Evolutionary conservation across 1,140 invertebrate species (phyloP).

Genomic region (Drosophila saltans): DNA sequence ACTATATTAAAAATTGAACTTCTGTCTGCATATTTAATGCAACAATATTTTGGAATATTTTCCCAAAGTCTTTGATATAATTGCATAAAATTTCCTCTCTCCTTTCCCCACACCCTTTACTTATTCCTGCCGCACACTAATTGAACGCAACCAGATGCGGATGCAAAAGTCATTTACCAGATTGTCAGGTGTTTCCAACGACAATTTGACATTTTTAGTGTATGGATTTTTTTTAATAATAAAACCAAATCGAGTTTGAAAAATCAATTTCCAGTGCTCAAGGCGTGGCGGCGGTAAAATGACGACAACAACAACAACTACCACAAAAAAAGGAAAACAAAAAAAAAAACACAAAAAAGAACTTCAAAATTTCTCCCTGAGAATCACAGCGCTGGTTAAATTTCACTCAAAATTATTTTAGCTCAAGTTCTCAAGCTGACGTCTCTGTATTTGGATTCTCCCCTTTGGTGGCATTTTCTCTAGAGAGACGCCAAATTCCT

Average conservation of each 20-base stretch:
- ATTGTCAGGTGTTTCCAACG: slow-evolving; percentile 64
- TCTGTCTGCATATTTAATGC: no score
- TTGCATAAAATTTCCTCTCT: background rate
- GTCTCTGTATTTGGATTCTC: slow-evolving; percentile 21
- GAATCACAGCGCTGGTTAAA: background rate
- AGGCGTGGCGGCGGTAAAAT: slow-evolving; percentile 23
- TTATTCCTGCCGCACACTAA: slow-evolving; percentile 35
- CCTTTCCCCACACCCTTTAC: background rate
- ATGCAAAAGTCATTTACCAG: slow-evolving; percentile 29
- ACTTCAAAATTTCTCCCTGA: slow-evolving; percentile 9
- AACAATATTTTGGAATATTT: background rate
- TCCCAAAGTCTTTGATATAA: slow-evolving; percentile 8
- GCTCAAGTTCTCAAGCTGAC: slow-evolving; percentile 36
- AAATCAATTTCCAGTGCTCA: slow-evolving; percentile 59
- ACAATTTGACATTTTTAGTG: slow-evolving; percentile 44
- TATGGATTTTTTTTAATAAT: slow-evolving; percentile 54
- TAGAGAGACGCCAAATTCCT: slow-evolving; percentile 59
- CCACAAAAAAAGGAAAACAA: background rate
- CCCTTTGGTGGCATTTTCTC: slow-evolving; percentile 41
- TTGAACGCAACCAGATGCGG: slow-evolving; percentile 31
- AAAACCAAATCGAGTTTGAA: slow-evolving; percentile 46
- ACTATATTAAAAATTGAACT: background rate
- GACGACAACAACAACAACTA: background rate
- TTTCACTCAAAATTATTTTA: slow-evolving; percentile 58
- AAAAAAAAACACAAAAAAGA: background rate